phyloP scores from a whole-genome alignment of 2,888 invertebrate genomes.

The Coecobrya sp. region DNA sequence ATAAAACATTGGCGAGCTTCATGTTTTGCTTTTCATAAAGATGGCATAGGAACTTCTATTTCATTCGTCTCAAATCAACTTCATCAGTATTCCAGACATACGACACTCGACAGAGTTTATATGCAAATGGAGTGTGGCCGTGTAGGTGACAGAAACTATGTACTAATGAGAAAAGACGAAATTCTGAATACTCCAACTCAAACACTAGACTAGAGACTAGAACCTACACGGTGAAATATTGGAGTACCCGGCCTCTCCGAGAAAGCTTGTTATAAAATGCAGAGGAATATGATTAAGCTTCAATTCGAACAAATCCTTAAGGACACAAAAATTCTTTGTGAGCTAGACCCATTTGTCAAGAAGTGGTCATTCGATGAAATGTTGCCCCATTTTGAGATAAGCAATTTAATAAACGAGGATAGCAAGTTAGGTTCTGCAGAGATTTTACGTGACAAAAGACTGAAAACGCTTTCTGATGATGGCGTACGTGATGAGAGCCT shows the following conservation, averaged over 20 bases:
- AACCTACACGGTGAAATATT: not conserved
- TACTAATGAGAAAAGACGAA: no score
- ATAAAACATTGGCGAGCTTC: not conserved
- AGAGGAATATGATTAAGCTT: constrained; percentile 37
- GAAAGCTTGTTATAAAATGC: not conserved
- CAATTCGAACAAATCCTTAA: constrained; percentile 65
- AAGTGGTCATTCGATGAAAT: constrained; percentile 74
- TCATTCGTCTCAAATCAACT: not conserved
- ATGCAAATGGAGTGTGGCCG: no score
- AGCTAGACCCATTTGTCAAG: constrained; percentile 73
- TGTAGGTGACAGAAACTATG: no score
- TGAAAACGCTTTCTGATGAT: not conserved
- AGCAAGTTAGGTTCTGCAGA: not conserved
- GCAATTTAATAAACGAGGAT: not conserved
- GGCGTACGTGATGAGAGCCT: constrained; percentile 3
- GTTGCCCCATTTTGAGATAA: constrained; percentile 42
- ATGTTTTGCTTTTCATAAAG: not conserved
- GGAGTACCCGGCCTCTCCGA: not conserved
- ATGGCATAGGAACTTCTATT: constrained; percentile 55
- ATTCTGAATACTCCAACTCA: no score
- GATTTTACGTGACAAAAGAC: constrained; percentile 19
- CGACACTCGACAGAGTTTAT: not conserved
- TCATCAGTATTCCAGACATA: not conserved
- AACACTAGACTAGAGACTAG: no score
- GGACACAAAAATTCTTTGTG: constrained; percentile 76